Base-by-base conservation (phyloP, 2,113 vertebrate species). In the Amblyornis subalaris region DNA sequence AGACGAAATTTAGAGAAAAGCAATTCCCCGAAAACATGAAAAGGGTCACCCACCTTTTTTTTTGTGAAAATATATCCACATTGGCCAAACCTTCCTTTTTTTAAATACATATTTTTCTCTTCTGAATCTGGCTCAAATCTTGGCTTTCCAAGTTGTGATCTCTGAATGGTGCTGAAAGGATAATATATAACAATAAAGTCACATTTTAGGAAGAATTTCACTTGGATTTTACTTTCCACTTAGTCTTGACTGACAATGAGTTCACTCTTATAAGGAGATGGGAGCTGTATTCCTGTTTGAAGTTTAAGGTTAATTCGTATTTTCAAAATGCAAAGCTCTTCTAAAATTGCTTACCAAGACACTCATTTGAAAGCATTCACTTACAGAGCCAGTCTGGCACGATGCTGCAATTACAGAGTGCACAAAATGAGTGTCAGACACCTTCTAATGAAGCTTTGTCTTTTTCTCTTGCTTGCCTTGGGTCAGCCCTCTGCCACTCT, bases 391-490 rank as follows among this genome's bases (percentile, higher is more conserved):
- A 48, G 36, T 31, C n/a, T 66, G 81, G 21, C 45, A 87, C 36
- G 54, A 44, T 45, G 53, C 61, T 75, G 53, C 13, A 61, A 15
- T 72, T 54, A 61, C 21, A 62, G 54, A 64, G 33, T 36, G 31
- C 31, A 42, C 33, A 45, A 9, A 76, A n/a, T 40, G 14, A 85
- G 58, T 1, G 2, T 73, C 48, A 84, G 13, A 47, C 94, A 98
- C 97, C 96, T 98, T 66, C 66, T 50, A 69, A 97, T 92, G 42
- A 94, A 95, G 74, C 40, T 67, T 26, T 61, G 58, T 62, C 54
- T 65, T 71, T n/a, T 82, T 35, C 92, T 38, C 42, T 38, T 26
- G n/a, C 48, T 80, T 80, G 58, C 36, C 31, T 10, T 60, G 26
- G 50, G 10, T 31, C 48, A 70, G 16, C 20, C 11, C 4, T 74